These are phyloP conservation scores for Fukomys damarensis DNA, from an alignment of 2,113 vertebrate genomes.

Conservation along the genomic window DNA sequence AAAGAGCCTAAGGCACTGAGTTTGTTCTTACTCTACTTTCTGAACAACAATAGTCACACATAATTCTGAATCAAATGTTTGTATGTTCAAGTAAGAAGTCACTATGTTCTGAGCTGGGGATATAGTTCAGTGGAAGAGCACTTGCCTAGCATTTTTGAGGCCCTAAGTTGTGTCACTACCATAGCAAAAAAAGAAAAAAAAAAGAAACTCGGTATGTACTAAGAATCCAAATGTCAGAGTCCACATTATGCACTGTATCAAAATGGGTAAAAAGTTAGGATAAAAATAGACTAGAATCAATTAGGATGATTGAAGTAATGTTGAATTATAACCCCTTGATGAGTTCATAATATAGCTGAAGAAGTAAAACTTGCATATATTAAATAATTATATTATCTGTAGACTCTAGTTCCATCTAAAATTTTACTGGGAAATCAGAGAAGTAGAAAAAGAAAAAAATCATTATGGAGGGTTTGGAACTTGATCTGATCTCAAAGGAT, in stretches of 20 bases:
- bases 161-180: neutral
- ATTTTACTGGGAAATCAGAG: constrained; percentile 27
- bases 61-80: constrained; percentile 46
- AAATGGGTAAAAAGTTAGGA: constrained; percentile 40
- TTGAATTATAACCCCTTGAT: neutral
- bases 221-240: neutral
- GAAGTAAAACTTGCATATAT: neutral
- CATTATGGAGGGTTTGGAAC: neutral
- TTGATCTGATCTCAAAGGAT: neutral
- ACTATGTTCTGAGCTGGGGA: neutral
- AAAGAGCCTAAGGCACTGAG: neutral
- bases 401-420: constrained; percentile 19
- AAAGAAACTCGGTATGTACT: neutral
- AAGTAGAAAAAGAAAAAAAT: constrained; percentile 34
- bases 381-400: constrained; percentile 17
- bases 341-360: neutral
- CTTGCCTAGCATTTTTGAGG: neutral
- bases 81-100: constrained; percentile 9
- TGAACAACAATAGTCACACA: neutral
- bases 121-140: neutral
- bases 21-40: constrained; percentile 28
- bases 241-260: neutral
- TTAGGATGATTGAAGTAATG: constrained; percentile 11
- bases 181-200: neutral
- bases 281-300: neutral